Evolutionary conservation across 2,113 vertebrate genomes (phyloP).

Genomic region (Nematolebias whitei): DNA sequence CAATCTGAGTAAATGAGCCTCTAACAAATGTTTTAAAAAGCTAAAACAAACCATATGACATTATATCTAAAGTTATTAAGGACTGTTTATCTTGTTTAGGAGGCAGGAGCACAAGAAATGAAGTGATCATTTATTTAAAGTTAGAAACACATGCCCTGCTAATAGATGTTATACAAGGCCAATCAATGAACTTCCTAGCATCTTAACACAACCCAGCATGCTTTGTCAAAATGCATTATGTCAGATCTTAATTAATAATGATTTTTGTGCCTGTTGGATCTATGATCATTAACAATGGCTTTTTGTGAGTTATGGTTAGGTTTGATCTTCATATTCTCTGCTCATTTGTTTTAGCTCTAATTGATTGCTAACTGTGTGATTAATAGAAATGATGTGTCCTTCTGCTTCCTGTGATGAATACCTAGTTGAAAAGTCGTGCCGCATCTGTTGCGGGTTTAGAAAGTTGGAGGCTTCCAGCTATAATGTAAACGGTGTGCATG

Average conservation of each 20-base stretch:
- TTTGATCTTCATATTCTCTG: constrained; percentile 87
- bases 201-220: constrained; percentile 51
- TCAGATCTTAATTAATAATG: constrained; percentile 77
- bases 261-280: constrained; percentile 49
- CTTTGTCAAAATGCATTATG: constrained; percentile 72
- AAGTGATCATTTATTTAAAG: constrained; percentile 67
- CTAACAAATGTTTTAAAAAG: constrained; percentile 17
- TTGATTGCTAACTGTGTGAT: constrained; percentile 93
- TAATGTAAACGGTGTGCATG: constrained; percentile 73
- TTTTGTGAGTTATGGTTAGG: constrained; percentile 90
- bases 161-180: constrained; percentile 47
- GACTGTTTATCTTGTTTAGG: constrained; percentile 42
- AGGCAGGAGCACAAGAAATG: constrained; percentile 43
- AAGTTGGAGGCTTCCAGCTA: constrained; percentile 86
- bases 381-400: constrained; percentile 86
- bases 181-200: constrained; percentile 60
- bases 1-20: not conserved
- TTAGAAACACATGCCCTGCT: constrained; percentile 52
- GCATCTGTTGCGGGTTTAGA: constrained; percentile 77
- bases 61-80: constrained; percentile 30
- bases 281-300: constrained; percentile 66
- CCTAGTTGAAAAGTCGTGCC: constrained; percentile 83
- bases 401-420: constrained; percentile 88
- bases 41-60: constrained; percentile 13
- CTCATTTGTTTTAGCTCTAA: constrained; percentile 95